Evolutionary conservation across 2,888 invertebrate genomes (phyloP).

Genomic region (Hetaerina titia): DNA sequence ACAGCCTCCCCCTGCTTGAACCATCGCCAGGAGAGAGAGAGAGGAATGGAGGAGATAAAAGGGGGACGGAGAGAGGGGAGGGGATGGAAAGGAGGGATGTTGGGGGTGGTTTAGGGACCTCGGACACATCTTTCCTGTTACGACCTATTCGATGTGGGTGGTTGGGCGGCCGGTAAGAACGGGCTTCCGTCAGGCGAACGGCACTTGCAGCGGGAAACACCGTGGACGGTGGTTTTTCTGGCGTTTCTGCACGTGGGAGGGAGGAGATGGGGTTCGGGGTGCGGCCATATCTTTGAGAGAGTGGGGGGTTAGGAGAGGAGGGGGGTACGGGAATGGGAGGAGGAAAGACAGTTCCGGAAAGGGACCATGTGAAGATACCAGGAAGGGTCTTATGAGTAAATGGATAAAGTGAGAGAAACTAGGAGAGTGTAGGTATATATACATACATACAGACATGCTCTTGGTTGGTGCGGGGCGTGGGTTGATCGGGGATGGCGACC

Average conservation of each 20-base stretch:
- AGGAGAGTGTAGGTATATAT: background rate
- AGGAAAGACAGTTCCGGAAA: background rate
- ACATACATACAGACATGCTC: background rate
- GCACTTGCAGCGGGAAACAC: background rate
- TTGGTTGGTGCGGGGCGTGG: background rate
- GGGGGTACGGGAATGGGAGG: background rate
- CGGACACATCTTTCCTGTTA: background rate
- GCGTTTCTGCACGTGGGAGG: background rate
- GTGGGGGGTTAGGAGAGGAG: background rate
- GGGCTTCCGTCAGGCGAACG: background rate
- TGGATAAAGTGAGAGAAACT: background rate
- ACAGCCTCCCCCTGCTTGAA: background rate
- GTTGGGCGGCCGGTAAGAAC: background rate
- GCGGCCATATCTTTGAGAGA: background rate
- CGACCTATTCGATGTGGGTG: background rate
- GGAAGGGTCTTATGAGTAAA: background rate
- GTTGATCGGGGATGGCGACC: background rate
- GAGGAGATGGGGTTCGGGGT: background rate
- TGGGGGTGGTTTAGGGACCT: background rate
- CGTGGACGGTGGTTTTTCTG: background rate
- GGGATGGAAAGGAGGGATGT: background rate
- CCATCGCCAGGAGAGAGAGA: background rate
- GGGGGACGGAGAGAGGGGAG: background rate
- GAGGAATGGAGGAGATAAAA: background rate
- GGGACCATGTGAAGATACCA: background rate